These are phyloP conservation scores for Panonychus citri DNA, from an alignment of 1,140 invertebrate species.

Conservation along the genomic window DNA sequence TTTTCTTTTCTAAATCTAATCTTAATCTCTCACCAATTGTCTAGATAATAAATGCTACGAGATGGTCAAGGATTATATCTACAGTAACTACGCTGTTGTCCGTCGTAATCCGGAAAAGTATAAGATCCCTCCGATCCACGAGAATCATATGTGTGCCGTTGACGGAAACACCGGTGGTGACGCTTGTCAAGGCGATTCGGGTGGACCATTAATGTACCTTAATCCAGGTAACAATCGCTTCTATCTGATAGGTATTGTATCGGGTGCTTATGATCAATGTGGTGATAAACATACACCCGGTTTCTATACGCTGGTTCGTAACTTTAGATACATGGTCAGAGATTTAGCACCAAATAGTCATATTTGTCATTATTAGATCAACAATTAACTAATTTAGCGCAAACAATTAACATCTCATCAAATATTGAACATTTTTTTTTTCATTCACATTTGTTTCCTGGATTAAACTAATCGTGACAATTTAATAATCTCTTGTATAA, in stretches of 20 bases:
- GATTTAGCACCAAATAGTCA: neutral
- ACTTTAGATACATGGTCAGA: neutral
- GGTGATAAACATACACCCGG: neutral
- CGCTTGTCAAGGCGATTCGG: neutral
- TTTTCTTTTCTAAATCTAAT: neutral
- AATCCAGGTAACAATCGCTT: neutral
- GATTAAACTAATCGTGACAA: too few species aligned
- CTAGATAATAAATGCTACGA: neutral
- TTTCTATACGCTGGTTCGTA: neutral
- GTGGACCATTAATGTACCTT: neutral
- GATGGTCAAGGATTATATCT: neutral
- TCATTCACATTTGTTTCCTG: too few species aligned
- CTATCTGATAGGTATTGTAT: neutral
- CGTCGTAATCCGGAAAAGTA: neutral
- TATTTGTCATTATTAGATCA: neutral
- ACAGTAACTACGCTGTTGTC: neutral
- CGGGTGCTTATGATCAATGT: neutral
- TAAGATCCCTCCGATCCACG: neutral
- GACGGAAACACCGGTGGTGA: neutral
- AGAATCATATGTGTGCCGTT: neutral
- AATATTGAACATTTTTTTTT: too few species aligned
- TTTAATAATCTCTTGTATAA: too few species aligned
- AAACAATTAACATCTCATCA: too few species aligned
- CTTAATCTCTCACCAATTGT: neutral
- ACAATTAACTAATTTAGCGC: too few species aligned